These are phyloP conservation scores for Heterodera carotae DNA, from an alignment of 1,140 invertebrate species.

Conservation along the genomic window DNA sequence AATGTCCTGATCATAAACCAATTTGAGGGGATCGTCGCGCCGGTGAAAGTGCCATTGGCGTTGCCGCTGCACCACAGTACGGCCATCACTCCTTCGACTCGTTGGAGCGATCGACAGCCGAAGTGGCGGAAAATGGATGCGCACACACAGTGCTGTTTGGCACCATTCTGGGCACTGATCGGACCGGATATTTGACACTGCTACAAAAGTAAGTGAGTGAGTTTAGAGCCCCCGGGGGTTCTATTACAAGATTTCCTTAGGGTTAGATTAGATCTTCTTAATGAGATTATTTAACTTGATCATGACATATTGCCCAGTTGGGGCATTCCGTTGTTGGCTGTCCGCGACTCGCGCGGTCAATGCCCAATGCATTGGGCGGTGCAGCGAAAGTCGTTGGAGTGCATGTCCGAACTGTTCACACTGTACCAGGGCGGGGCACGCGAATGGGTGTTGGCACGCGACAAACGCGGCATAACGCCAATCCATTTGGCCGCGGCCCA, in stretches of 20 bases:
- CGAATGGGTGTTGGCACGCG: slow-evolving; percentile 24
- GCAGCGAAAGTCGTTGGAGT: slow-evolving; percentile 26
- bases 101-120: slow-evolving; percentile 18
- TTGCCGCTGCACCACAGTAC: slow-evolving; percentile 6
- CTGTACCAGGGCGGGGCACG: slow-evolving; percentile 8
- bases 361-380: slow-evolving; percentile 47
- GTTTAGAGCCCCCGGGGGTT: no score
- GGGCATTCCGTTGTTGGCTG: slow-evolving; percentile 22
- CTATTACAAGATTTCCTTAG: neutral
- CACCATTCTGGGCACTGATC: slow-evolving; percentile 34
- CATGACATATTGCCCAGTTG: slow-evolving; percentile 9
- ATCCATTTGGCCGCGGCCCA: slow-evolving; percentile 46
- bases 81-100: slow-evolving; percentile 29
- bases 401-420: slow-evolving; percentile 31
- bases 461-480: slow-evolving; percentile 40
- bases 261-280: slow-evolving; percentile 2
- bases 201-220: slow-evolving; percentile 27
- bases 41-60: neutral
- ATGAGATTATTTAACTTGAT: neutral
- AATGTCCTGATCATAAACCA: no score
- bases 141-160: slow-evolving; percentile 16
- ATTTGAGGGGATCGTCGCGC: neutral
- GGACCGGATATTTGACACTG: slow-evolving; percentile 33
- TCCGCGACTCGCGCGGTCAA: slow-evolving; percentile 26
- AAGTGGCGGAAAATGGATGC: neutral